Evolutionary conservation across 1,140 invertebrate species (phyloP).

Genomic region (Hypsibius dujardini): DNA sequence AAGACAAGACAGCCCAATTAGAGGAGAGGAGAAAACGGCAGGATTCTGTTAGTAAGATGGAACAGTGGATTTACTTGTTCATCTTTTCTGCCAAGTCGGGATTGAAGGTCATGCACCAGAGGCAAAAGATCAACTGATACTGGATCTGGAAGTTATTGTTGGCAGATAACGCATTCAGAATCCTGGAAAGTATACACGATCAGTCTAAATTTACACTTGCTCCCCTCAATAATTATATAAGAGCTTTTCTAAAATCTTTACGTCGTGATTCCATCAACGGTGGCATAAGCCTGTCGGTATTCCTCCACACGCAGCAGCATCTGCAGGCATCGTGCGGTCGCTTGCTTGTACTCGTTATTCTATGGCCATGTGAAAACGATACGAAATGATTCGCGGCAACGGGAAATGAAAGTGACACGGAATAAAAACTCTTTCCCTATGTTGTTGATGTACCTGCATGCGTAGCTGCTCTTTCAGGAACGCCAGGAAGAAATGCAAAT

Average conservation of each 20-base stretch:
- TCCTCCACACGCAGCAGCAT: slow-evolving; percentile 97
- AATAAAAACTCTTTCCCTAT: slow-evolving; percentile 3
- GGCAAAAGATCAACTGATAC: slow-evolving; percentile 93
- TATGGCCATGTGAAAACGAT: slow-evolving; percentile 32
- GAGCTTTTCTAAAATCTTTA: slow-evolving; percentile 30
- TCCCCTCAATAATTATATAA: too few species aligned
- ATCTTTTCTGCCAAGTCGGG: slow-evolving; percentile 76
- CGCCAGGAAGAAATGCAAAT: slow-evolving; percentile 86
- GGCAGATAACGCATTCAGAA: slow-evolving; percentile 50
- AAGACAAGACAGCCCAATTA: slow-evolving; percentile 23
- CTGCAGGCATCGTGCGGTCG: slow-evolving; percentile 89
- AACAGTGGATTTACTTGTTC: slow-evolving; percentile 50
- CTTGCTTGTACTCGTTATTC: slow-evolving; percentile 97
- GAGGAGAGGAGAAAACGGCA: too few species aligned
- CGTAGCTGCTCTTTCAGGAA: slow-evolving; percentile 94
- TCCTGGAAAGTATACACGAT: slow-evolving; percentile 25
- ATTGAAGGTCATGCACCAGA: slow-evolving; percentile 98
- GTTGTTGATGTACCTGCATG: slow-evolving; percentile 37
- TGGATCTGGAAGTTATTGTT: slow-evolving; percentile 97
- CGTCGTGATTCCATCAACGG: slow-evolving; percentile 84
- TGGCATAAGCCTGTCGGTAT: slow-evolving; percentile 84
- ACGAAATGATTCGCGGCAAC: background rate
- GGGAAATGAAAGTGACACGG: background rate
- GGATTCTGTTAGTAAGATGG: too few species aligned
- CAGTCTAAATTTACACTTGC: too few species aligned